Conservation (phyloP, 1,140 invertebrate genomes). For the Magallana gigas region DNA sequence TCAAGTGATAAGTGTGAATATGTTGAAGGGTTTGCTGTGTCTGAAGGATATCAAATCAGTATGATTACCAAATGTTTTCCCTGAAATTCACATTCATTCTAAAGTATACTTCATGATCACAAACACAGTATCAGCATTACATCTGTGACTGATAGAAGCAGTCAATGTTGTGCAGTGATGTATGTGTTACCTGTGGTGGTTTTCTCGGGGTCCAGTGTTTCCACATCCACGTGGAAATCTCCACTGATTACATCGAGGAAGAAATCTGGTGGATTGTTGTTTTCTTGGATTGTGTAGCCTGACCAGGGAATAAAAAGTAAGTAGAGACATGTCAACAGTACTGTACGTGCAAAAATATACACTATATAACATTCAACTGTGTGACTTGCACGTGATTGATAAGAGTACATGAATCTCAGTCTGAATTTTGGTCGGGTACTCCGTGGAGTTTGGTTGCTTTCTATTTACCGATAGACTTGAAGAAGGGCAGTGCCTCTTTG, state of each 20-base stretch:
- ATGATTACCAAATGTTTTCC: neutral
- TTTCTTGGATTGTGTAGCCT: constrained; percentile 77
- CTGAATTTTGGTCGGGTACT: no score
- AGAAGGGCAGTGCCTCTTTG: constrained; percentile 72
- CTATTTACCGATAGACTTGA: constrained; percentile 69
- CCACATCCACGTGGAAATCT: constrained; percentile 61
- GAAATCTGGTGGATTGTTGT: constrained; percentile 79
- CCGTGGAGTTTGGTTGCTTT: no score
- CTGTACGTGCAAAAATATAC: no score
- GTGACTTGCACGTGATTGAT: no score
- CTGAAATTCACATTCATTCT: neutral
- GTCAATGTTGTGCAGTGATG: no score
- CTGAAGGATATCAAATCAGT: no score
- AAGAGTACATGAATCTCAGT: no score
- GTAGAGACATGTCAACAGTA: no score
- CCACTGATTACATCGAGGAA: constrained; percentile 78
- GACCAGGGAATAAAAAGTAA: constrained; percentile 21
- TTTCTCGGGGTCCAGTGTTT: constrained; percentile 14
- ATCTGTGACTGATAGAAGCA: no score
- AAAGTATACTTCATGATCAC: no score
- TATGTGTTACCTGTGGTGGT: neutral
- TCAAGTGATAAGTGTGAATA: neutral
- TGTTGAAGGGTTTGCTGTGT: neutral
- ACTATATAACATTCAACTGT: no score
- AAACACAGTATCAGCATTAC: no score